These are phyloP conservation scores for Bombus turneri DNA, from an alignment of 1,140 invertebrate genomes.

Conservation along the genomic window DNA sequence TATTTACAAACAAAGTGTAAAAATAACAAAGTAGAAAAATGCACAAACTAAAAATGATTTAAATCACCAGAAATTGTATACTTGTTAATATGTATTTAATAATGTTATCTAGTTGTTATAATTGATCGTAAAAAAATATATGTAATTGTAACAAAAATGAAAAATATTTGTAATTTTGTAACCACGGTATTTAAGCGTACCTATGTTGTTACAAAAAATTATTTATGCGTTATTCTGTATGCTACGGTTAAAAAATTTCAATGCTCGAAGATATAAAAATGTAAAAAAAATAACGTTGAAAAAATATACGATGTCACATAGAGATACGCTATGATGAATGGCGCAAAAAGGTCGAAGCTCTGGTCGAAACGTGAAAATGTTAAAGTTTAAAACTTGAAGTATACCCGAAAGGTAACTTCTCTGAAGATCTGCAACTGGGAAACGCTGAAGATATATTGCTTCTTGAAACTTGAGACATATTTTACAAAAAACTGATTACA, in stretches of 20 bases:
- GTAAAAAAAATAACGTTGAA: too few relatives aligned
- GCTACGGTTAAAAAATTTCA: neutral
- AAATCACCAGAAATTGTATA: neutral
- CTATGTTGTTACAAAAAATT: too few relatives aligned
- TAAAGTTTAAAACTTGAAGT: neutral
- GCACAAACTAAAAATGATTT: too few relatives aligned
- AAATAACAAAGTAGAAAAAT: too few relatives aligned
- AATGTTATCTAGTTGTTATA: neutral
- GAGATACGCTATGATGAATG: neutral
- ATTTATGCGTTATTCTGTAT: neutral
- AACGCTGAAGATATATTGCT: neutral
- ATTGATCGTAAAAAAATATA: neutral
- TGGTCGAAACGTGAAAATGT: neutral
- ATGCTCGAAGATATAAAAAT: neutral
- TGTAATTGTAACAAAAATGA: neutral
- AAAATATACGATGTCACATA: neutral
- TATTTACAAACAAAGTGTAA: too few relatives aligned
- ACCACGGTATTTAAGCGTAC: neutral
- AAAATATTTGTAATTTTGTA: neutral
- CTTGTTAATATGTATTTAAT: too few relatives aligned
- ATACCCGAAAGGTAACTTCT: neutral
- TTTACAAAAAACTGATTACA: neutral
- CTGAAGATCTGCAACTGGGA: neutral
- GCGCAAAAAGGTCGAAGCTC: neutral
- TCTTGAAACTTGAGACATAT: neutral